A percentile compares a stretch with the other conserved stretches of the same genome.
phyloP scores from a whole-genome alignment of 2,888 invertebrate genomes.

The Antitype chi region DNA sequence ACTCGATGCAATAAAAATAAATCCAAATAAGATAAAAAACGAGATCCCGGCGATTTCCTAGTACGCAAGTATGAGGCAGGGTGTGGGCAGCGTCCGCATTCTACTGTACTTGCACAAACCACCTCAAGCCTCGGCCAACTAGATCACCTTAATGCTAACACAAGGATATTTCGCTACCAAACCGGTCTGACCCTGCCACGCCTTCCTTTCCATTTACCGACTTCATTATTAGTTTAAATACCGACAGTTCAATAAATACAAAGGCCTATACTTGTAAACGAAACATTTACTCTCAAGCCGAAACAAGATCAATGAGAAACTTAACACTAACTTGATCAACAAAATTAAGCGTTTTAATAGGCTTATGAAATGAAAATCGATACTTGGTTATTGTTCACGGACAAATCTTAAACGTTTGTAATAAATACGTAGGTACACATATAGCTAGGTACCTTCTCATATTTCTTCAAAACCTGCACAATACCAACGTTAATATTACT shows the following conservation, averaged over 20 bases:
- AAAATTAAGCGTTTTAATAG: slow-evolving; percentile 62
- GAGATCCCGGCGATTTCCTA: slow-evolving; percentile 79
- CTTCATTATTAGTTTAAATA: slow-evolving; percentile 76
- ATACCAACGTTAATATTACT: slow-evolving; percentile 11
- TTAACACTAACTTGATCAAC: slow-evolving; percentile 58
- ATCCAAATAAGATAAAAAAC: slow-evolving; percentile 65
- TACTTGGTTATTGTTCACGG: slow-evolving; percentile 40
- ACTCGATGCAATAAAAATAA: slow-evolving; percentile 47
- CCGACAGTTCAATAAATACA: slow-evolving; percentile 69
- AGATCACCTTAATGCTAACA: slow-evolving; percentile 86
- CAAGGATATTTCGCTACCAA: slow-evolving; percentile 85
- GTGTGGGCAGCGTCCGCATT: slow-evolving; percentile 89
- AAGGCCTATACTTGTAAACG: slow-evolving; percentile 63
- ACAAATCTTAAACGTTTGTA: not conserved
- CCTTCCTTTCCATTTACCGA: slow-evolving; percentile 87
- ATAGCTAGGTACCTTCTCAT: not conserved
- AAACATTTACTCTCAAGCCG: slow-evolving; percentile 61
- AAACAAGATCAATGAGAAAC: slow-evolving; percentile 62
- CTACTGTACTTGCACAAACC: slow-evolving; percentile 78
- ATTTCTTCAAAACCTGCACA: not conserved
- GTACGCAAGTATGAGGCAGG: slow-evolving; percentile 75
- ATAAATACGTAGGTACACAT: not conserved
- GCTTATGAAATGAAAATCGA: slow-evolving; percentile 58
- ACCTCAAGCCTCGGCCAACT: slow-evolving; percentile 76
- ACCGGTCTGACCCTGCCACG: slow-evolving; percentile 84